Conservation (phyloP, 2,888 invertebrate genomes). For the Brassicogethes aeneus region DNA sequence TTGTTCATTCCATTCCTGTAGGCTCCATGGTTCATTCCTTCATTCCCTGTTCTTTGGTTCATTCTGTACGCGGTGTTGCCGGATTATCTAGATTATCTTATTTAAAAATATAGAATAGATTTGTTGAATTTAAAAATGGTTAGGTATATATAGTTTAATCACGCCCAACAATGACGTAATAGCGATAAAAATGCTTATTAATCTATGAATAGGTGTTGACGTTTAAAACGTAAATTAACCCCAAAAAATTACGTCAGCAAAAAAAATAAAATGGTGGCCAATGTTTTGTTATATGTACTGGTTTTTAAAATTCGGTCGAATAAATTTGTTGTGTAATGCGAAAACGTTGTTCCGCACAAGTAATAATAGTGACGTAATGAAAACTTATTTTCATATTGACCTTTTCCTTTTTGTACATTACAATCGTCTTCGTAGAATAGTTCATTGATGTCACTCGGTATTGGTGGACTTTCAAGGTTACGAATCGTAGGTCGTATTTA, state of each 20-base stretch:
- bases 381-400: constrained; percentile 17
- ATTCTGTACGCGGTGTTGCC: too few relatives aligned
- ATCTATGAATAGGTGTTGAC: too few relatives aligned
- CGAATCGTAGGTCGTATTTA: constrained; percentile 30
- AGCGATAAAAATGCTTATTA: too few relatives aligned
- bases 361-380: constrained; percentile 20
- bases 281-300: constrained; percentile 26
- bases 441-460: constrained; percentile 30
- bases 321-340: constrained; percentile 18
- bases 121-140: too few relatives aligned
- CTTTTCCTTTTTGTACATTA: constrained; percentile 19
- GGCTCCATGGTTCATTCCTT: too few relatives aligned
- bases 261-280: constrained; percentile 27
- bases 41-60: too few relatives aligned
- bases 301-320: constrained; percentile 10
- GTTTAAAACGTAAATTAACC: not conserved
- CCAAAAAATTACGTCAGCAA: constrained; percentile 22
- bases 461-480: constrained; percentile 34
- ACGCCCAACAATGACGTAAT: too few relatives aligned
- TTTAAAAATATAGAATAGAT: too few relatives aligned
- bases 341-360: constrained; percentile 9
- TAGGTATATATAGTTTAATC: too few relatives aligned
- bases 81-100: too few relatives aligned
- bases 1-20: too few relatives aligned
- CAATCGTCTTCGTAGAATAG: constrained; percentile 21